Evolutionary conservation across 1,140 invertebrate genomes (phyloP), one percentile per base, ranked within the genome.

Genomic region (Sesamia nonagrioides): DNA sequence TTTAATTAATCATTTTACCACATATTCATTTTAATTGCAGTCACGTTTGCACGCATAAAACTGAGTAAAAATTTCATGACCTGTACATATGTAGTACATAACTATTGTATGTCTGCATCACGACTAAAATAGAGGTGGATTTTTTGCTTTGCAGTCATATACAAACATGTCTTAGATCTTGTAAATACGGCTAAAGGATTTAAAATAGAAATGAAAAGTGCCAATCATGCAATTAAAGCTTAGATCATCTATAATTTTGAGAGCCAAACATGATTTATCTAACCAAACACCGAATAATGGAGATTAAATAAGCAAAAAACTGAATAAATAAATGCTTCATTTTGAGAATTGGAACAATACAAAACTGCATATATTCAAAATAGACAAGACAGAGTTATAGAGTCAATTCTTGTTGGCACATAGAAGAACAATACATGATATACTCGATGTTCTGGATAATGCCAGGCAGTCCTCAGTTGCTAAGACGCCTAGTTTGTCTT

Each of bases 181-280:
- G 9, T 42, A 56, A 56, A 27, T 52, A 72, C 50, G 69, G 56
- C n/a, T 72, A 3, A n/a, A n/a, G 1, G 52, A 56, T 52, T 37
- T 58, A 40, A 56, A 72, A 72, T 56, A 72, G 69, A 72, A 63
- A 63, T 63, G 40, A 27, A 18, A 45, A 66, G 18, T 48, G 42
- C 60, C 17, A 35, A 60, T 60, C 56, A 42, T 42, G 61, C 0
- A 66, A 45, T 66, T 66, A 18, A 5, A 42, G 37, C 21, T 17
- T 18, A 35, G 15, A 40, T 63, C 60, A 42, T 63, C 35, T 11
- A 21, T 66, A 33, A 33, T 50, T 50, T 50, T 50, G 45, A n/a
- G 45, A 50, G 45, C 45, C 45, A 50, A 50, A 50, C 45, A 50
- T n/a, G 15, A 50, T 50, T 50, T 50, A 50, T 11, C 9, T 45